A percentile compares a stretch with the other conserved stretches of the same genome.
These are phyloP conservation scores for Drosophila yakuba DNA, from an alignment of 1,140 invertebrate species.

Conservation along the genomic window DNA sequence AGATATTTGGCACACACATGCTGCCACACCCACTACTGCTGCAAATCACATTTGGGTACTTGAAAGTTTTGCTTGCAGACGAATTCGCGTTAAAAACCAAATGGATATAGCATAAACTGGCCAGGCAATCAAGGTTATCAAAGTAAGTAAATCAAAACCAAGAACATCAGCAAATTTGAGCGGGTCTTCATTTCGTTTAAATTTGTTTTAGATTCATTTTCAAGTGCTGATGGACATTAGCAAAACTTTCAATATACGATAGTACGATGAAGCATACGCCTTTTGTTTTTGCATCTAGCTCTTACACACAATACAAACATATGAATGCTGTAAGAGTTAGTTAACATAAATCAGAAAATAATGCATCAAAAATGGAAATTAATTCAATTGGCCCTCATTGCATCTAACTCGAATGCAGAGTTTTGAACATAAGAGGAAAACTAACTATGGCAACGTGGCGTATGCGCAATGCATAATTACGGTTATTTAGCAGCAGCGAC, in stretches of 20 bases:
- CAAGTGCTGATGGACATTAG: constrained; percentile 77
- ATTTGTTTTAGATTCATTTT: constrained; percentile 57
- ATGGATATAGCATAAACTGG: constrained; percentile 27
- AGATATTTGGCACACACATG: constrained; percentile 30
- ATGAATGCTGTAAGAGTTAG: constrained; percentile 1
- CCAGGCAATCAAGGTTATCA: constrained; percentile 16
- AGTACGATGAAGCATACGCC: constrained; percentile 20
- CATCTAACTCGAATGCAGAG: not conserved
- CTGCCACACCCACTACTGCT: constrained; percentile 15
- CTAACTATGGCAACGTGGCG: constrained; percentile 45
- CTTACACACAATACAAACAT: not conserved
- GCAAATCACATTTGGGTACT: constrained; percentile 24
- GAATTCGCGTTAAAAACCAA: constrained; percentile 8
- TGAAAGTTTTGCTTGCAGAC: constrained; percentile 73
- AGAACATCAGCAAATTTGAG: constrained; percentile 66
- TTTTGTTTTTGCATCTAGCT: not conserved
- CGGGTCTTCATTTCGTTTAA: constrained; percentile 21
- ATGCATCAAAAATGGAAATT: not conserved
- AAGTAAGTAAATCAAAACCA: constrained; percentile 17
- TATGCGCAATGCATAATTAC: constrained; percentile 56
- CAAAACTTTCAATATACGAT: constrained; percentile 77
- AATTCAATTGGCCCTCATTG: not conserved
- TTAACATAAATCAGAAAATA: not conserved
- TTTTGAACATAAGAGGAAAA: not conserved
- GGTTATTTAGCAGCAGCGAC: constrained; percentile 39